These are phyloP conservation scores for Megamerina dolium DNA, from an alignment of 2,888 invertebrate species.

Conservation along the genomic window DNA sequence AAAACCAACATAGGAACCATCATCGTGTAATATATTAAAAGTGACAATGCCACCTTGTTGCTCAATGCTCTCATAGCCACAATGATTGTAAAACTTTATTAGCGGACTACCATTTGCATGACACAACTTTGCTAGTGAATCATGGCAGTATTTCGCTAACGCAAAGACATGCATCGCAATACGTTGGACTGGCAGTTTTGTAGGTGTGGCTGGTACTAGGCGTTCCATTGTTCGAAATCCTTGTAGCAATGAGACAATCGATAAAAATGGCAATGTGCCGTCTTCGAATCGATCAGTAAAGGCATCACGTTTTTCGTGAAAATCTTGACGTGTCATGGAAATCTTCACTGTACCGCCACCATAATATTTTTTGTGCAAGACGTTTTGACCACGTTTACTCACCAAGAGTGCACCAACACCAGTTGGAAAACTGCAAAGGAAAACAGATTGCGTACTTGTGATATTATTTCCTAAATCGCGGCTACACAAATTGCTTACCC, in stretches of 20 bases:
- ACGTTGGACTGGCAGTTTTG: slow-evolving; percentile 54
- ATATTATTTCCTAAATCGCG: slow-evolving; percentile 1
- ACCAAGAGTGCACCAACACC: slow-evolving; percentile 88
- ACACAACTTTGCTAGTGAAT: slow-evolving; percentile 56
- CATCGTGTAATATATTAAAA: slow-evolving; percentile 76
- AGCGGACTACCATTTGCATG: slow-evolving; percentile 70
- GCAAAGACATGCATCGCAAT: slow-evolving; percentile 70
- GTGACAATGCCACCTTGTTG: slow-evolving; percentile 82
- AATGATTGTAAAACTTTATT: slow-evolving; percentile 67
- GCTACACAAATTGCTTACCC: slow-evolving; percentile 37
- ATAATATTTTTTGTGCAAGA: slow-evolving; percentile 63
- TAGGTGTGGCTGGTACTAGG: slow-evolving; percentile 53
- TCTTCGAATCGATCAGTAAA: slow-evolving; percentile 87
- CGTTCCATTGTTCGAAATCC: slow-evolving; percentile 71
- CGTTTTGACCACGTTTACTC: slow-evolving; percentile 49
- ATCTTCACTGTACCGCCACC: slow-evolving; percentile 93
- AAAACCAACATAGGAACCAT: slow-evolving; percentile 79
- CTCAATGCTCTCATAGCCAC: slow-evolving; percentile 56
- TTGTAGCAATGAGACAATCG: slow-evolving; percentile 73
- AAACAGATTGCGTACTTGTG: not conserved
- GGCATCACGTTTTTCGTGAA: slow-evolving; percentile 62
- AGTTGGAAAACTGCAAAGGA: slow-evolving; percentile 65
- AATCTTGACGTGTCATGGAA: slow-evolving; percentile 64
- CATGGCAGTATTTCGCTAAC: slow-evolving; percentile 68
- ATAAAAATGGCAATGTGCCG: slow-evolving; percentile 83